A percentile compares a stretch with the other conserved stretches of the same genome.
Conservation (phyloP, 2,888 invertebrate genomes). For the Sisyra nigra region DNA sequence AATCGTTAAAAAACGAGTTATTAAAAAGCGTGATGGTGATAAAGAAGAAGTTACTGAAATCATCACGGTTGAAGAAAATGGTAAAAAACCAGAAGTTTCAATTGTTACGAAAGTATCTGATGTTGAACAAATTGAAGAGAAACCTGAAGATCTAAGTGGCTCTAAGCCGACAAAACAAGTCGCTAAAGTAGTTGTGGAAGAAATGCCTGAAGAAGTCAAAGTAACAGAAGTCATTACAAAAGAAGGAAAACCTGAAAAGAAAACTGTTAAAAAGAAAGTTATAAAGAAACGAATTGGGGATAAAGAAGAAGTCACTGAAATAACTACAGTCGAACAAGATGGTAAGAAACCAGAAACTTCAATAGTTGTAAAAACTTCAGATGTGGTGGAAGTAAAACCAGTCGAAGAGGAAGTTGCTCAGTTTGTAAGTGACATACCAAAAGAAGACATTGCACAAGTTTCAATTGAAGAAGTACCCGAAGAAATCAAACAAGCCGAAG, state of each 20-base stretch:
- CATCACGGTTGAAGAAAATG: conserved; percentile 7
- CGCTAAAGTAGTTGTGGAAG: conserved; percentile 14
- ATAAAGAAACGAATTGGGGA: conserved; percentile 10
- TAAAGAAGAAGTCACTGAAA: conserved; percentile 22
- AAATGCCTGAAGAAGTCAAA: conserved; percentile 26
- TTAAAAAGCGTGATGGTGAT: conserved; percentile 8
- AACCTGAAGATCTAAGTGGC: conserved; percentile 11
- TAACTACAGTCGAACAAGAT: conserved; percentile 15
- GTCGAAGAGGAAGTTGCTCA: conserved; percentile 2
- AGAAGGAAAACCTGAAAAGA: conserved; percentile 17
- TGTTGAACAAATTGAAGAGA: conserved; percentile 15
- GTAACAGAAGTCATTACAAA: conserved; percentile 16
- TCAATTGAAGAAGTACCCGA: conserved; percentile 12
- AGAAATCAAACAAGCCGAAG: conserved; percentile 25
- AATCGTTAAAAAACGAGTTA: conserved; percentile 10
- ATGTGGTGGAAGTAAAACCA: conserved; percentile 9
- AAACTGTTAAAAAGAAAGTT: conserved; percentile 14
- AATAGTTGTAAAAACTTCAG: conserved; percentile 21
- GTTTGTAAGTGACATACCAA: not conserved
- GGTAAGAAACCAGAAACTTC: conserved; percentile 23
- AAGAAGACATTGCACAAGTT: conserved; percentile 5
- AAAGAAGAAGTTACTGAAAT: conserved; percentile 9
- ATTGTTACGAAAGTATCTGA: conserved; percentile 12
- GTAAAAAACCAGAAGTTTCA: conserved; percentile 16
- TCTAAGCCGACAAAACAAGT: conserved; percentile 11